Conservation (phyloP, 2,113 vertebrate species). For the Spermophilus dauricus region DNA sequence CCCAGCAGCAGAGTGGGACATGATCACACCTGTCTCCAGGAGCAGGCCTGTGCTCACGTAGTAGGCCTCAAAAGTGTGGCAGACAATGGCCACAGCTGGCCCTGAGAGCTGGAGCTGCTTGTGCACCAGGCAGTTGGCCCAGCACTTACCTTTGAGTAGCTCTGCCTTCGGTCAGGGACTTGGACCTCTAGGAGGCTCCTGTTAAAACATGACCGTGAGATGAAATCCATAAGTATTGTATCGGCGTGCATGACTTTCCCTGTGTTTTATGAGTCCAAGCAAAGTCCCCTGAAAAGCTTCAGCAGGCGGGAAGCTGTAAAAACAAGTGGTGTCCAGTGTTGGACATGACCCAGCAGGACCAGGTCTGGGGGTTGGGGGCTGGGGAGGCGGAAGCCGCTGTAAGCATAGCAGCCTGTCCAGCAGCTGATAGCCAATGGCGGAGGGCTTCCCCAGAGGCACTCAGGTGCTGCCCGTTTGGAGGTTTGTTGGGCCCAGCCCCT, state of each 20-base stretch:
- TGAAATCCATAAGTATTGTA: fast-evolving
- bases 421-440: background rate
- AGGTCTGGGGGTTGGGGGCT: background rate
- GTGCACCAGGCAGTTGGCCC: background rate
- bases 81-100: background rate
- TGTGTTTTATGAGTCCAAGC: background rate
- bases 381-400: fast-evolving
- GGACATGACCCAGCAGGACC: fast-evolving
- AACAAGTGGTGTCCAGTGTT: fast-evolving
- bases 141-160: background rate
- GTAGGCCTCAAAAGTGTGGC: background rate
- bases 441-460: background rate
- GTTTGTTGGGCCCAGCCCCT: background rate
- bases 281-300: background rate
- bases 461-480: background rate
- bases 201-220: fast-evolving
- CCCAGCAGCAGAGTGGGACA: background rate
- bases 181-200: background rate
- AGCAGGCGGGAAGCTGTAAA: background rate
- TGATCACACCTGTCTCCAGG: background rate
- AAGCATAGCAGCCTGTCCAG: fast-evolving
- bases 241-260: background rate
- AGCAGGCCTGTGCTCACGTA: too few relatives aligned
- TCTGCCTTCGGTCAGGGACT: background rate
- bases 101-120: too few relatives aligned